Percentiles rank a stretch among this genome's conserved stretches.
Conservation (phyloP, 2,888 invertebrate genomes). For the Coleophora deauratella region DNA sequence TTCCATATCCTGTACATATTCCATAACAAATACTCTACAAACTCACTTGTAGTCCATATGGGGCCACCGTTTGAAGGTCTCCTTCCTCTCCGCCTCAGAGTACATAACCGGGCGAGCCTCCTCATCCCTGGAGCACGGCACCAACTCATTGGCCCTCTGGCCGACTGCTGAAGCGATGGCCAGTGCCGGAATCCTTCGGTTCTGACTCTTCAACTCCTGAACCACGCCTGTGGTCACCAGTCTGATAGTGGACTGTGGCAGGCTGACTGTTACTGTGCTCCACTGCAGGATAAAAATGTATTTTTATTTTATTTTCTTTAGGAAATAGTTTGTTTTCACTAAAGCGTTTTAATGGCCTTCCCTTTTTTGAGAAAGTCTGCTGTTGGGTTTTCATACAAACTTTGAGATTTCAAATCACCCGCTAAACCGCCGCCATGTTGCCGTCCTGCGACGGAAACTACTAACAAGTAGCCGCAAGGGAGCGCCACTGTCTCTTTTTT, state of each 20-base stretch:
- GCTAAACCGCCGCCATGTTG: no score
- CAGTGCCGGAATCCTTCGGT: constrained; percentile 87
- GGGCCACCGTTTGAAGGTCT: constrained; percentile 96
- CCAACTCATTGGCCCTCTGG: constrained; percentile 87
- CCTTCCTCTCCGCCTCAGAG: constrained; percentile 91
- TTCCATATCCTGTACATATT: no score
- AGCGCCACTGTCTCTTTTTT: no score
- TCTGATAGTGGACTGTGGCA: constrained; percentile 86
- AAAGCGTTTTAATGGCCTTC: no score
- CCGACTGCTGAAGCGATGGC: constrained; percentile 92
- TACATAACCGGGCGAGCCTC: constrained; percentile 81
- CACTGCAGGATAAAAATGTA: constrained; percentile 76
- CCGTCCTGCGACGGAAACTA: no score
- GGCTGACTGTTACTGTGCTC: constrained; percentile 90
- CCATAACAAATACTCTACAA: no score
- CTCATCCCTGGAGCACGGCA: constrained; percentile 71
- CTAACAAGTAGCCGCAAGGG: no score
- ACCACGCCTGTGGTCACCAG: constrained; percentile 86
- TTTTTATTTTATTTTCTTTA: not conserved
- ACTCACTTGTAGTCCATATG: constrained; percentile 96
- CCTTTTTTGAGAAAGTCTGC: no score
- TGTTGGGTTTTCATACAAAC: no score
- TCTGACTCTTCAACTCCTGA: constrained; percentile 86
- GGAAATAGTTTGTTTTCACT: no score
- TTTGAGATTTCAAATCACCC: no score